Base-by-base conservation (phyloP, 2,113 vertebrate genomes). In the Tachycineta bicolor region DNA sequence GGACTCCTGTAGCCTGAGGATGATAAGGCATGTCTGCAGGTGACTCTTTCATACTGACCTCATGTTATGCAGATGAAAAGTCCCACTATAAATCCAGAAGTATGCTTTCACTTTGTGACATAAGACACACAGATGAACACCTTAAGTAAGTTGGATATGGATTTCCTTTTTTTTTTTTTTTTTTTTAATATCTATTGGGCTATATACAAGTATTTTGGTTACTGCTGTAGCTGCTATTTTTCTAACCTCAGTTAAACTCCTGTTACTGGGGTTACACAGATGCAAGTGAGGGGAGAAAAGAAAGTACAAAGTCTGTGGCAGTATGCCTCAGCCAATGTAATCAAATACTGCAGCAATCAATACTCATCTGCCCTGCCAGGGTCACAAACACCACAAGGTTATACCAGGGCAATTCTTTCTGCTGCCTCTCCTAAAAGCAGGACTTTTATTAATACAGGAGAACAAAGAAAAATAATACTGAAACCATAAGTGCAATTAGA, bases 271-370 rank as follows among this genome's bases (percentile, higher is more conserved):
- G n/a, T 93, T 78, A 77, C 47, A 67, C 3, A 74, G 52, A 68
- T 53, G 15, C 80, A 89, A 62, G 64, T 5, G 6, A 68, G n/a
- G 53, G 37, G 56, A 83, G 68, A 88, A 93, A 83, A 77, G 25
- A 91, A 81, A 77, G 96, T 93, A 88, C 96, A 96, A 97, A 88
- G 96, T 96, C 94, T 84, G 76, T 75, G 85, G 60, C 68, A 64
- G 60, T 78, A 25, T 59, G 43, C 69, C 71, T 93, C 31, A 52
- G 88, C 56, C 65, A 89, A 82, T 78, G 90, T 88, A 74, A 95
- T 75, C 96, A 90, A 92, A 87, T 44, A 62, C 79, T 96, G 82
- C 87, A 90, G 49, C 76, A 92, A 95, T 95, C 90, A 3, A 90
- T 93, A 89, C 56, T 59, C 65, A 92, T 67, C 58, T 89, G 83